Evolutionary conservation across 2,797 vertebrate species (phyloP).

Genomic region (Emydoidea blandingii): DNA sequence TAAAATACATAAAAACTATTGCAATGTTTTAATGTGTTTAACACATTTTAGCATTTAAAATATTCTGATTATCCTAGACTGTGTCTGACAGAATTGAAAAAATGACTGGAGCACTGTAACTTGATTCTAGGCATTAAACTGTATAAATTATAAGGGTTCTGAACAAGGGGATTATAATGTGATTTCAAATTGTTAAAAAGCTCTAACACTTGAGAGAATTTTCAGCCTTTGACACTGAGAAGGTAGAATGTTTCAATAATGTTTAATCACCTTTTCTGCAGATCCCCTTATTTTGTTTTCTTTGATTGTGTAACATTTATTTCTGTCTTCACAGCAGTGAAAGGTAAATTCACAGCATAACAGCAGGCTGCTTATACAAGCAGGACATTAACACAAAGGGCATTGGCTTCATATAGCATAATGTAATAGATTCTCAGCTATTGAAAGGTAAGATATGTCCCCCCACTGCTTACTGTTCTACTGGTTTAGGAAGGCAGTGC

Average conservation of each 20-base stretch:
- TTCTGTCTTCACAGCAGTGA: constrained; percentile 54
- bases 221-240: constrained; percentile 5
- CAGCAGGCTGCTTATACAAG: constrained; percentile 15
- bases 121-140: constrained; percentile 62
- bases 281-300: constrained; percentile 55
- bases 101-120: constrained; percentile 22
- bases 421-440: constrained; percentile 27
- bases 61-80: constrained; percentile 39
- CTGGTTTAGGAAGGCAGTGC: neutral
- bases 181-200: constrained; percentile 69
- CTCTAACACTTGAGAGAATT: constrained; percentile 61
- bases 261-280: constrained; percentile 67
- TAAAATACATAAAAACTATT: constrained; percentile 34
- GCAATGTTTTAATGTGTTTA: constrained; percentile 48
- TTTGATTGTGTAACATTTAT: constrained; percentile 54
- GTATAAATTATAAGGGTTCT: constrained; percentile 61
- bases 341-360: constrained; percentile 48
- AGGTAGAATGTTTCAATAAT: constrained; percentile 37
- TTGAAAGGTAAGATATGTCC: constrained; percentile 5
- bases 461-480: neutral
- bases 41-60: constrained; percentile 39
- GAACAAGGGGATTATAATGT: constrained; percentile 69
- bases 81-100: neutral
- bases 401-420: neutral
- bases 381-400: constrained; percentile 51